Conservation (phyloP, 2,888 invertebrate genomes). For the Oasisia sp. region DNA sequence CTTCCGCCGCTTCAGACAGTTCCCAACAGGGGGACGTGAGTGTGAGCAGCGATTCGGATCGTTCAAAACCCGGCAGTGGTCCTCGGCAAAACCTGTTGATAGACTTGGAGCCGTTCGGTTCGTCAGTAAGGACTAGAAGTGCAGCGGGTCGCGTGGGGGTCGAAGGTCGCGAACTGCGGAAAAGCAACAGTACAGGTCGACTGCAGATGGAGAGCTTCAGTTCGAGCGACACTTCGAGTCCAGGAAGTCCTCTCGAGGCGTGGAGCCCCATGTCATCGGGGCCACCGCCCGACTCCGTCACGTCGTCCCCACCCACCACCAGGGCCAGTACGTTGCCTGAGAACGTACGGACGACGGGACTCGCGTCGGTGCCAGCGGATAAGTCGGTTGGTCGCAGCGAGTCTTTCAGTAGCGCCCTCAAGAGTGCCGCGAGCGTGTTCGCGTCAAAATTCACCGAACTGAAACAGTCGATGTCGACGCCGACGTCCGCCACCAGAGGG, state of each 20-base stretch:
- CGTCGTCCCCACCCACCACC: neutral
- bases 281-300: neutral
- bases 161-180: neutral
- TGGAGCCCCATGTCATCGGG: constrained; percentile 34
- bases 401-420: constrained; percentile 37
- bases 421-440: constrained; percentile 31
- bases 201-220: neutral
- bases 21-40: neutral
- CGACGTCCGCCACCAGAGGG: constrained; percentile 41
- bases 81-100: constrained; percentile 23
- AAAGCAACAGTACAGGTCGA: neutral
- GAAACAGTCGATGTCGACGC: constrained; percentile 58
- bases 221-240: constrained; percentile 36
- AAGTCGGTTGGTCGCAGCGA: constrained; percentile 34
- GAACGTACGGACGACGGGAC: neutral
- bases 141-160: neutral
- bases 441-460: constrained; percentile 56
- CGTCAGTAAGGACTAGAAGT: neutral
- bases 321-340: neutral
- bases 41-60: neutral
- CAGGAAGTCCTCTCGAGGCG: constrained; percentile 33
- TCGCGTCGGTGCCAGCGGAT: constrained; percentile 10
- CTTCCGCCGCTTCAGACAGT: constrained; percentile 20
- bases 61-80: neutral
- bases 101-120: constrained; percentile 31